Evolutionary conservation across 35 echinoderm and acorn worm genomes (phyloP).

Genomic region (Ophiothrix spiculata): DNA sequence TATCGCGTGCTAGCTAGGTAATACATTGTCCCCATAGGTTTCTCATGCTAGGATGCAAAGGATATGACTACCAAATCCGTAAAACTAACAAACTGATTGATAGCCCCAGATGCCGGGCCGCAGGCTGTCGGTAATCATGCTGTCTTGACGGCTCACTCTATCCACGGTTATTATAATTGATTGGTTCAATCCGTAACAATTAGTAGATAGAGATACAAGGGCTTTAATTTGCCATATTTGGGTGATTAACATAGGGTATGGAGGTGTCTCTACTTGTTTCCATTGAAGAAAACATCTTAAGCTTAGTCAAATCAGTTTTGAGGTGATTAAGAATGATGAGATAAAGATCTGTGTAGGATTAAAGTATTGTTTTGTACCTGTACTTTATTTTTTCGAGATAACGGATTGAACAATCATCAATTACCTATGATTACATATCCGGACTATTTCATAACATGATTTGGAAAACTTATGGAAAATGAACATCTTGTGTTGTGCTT

Average conservation of each 20-base stretch:
- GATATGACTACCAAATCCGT: constrained; percentile 1
- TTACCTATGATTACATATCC: too few species aligned
- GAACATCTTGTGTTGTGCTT: too few species aligned
- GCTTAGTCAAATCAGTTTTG: too few species aligned
- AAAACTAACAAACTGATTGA: constrained; percentile 16
- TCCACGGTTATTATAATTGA: not conserved
- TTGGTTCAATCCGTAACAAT: not conserved
- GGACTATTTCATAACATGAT: too few species aligned
- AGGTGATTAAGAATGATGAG: too few species aligned
- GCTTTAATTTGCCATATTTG: constrained; percentile 7
- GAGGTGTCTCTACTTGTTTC: too few species aligned
- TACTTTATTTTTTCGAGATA: too few species aligned
- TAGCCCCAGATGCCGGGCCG: not conserved
- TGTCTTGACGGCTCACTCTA: not conserved
- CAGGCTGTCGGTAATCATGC: not conserved
- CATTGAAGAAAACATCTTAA: too few species aligned
- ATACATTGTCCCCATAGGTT: not conserved
- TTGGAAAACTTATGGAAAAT: too few species aligned
- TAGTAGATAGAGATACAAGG: not conserved
- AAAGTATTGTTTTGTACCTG: too few species aligned
- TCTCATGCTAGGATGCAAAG: not conserved
- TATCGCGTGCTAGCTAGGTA: constrained; percentile 11
- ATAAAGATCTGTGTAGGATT: too few species aligned
- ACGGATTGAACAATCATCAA: too few species aligned
- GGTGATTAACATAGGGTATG: not conserved